Conservation (phyloP, 2,888 invertebrate species). For the Marronus borbonicus region DNA sequence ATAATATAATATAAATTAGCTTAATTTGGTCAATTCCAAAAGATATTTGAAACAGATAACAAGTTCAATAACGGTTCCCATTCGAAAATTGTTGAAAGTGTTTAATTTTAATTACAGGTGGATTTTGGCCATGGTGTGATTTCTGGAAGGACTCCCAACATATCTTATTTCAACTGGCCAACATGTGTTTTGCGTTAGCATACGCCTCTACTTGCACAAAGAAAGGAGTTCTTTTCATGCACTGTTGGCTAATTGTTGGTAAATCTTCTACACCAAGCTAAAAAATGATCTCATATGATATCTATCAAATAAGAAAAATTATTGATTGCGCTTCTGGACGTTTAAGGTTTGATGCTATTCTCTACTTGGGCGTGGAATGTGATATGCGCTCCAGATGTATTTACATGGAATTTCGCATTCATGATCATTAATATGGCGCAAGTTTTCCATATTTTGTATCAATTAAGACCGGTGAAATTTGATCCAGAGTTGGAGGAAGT, state of each 20-base stretch:
- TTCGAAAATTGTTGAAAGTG: too few relatives aligned
- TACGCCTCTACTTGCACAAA: slow-evolving; percentile 85
- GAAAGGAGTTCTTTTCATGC: slow-evolving; percentile 87
- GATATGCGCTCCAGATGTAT: slow-evolving; percentile 89
- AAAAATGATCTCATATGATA: background rate
- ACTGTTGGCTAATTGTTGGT: slow-evolving; percentile 85
- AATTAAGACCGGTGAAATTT: slow-evolving; percentile 87
- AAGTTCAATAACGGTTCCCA: too few relatives aligned
- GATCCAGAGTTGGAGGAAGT: slow-evolving; percentile 88
- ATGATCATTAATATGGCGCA: slow-evolving; percentile 86
- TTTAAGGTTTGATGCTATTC: slow-evolving; percentile 83
- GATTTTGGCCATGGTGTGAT: slow-evolving; percentile 83
- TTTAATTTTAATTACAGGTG: slow-evolving; percentile 65
- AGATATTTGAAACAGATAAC: too few relatives aligned
- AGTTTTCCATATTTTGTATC: slow-evolving; percentile 85
- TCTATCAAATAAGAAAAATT: background rate
- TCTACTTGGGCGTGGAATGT: slow-evolving; percentile 94
- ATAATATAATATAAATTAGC: too few relatives aligned
- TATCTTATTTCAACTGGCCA: slow-evolving; percentile 82
- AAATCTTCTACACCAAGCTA: slow-evolving; percentile 61
- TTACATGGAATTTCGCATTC: slow-evolving; percentile 90
- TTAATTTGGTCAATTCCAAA: too few relatives aligned
- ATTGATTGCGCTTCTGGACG: too few relatives aligned
- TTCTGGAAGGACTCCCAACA: slow-evolving; percentile 85
- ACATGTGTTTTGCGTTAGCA: slow-evolving; percentile 84